phyloP scores from a whole-genome alignment of 1,140 invertebrate species.

The Diorhabda elongata region DNA sequence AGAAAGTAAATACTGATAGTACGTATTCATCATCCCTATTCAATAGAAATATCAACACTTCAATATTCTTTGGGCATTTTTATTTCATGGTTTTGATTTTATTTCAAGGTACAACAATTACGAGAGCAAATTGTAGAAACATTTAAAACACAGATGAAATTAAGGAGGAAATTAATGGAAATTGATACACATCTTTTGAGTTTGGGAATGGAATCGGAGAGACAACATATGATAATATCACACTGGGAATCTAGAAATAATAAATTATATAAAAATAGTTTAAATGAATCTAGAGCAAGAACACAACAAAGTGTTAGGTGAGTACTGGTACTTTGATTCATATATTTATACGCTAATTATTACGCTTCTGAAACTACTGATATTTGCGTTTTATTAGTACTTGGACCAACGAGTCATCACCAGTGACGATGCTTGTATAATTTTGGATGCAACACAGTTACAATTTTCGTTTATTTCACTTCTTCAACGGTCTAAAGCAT shows the following conservation, averaged over 20 bases:
- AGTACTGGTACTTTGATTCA: conserved; percentile 6
- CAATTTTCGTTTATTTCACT: too few species aligned
- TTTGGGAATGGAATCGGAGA: conserved; percentile 77
- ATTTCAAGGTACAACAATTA: conserved; percentile 61
- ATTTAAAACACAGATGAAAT: conserved; percentile 87
- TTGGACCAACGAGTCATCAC: too few species aligned
- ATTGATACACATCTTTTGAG: conserved; percentile 79
- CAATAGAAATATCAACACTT: too few species aligned
- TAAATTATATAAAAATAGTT: conserved; percentile 62
- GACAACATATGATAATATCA: conserved; percentile 79
- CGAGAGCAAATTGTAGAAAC: conserved; percentile 79
- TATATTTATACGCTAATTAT: not conserved
- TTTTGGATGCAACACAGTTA: too few species aligned
- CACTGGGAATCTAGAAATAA: conserved; percentile 81
- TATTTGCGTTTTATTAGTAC: too few species aligned
- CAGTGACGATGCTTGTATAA: too few species aligned
- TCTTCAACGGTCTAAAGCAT: too few species aligned
- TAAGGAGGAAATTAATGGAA: conserved; percentile 78
- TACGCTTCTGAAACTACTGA: too few species aligned
- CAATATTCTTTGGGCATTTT: too few species aligned
- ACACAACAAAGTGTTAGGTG: conserved; percentile 58
- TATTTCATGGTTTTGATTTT: too few species aligned
- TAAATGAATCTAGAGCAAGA: conserved; percentile 52
- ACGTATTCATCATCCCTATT: too few species aligned
- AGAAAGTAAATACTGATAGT: too few species aligned